Percentiles rank a stretch among this genome's conserved stretches.
These are phyloP conservation scores for Rhadinocentrus ornatus DNA, from an alignment of 2,797 vertebrate species.

Conservation along the genomic window DNA sequence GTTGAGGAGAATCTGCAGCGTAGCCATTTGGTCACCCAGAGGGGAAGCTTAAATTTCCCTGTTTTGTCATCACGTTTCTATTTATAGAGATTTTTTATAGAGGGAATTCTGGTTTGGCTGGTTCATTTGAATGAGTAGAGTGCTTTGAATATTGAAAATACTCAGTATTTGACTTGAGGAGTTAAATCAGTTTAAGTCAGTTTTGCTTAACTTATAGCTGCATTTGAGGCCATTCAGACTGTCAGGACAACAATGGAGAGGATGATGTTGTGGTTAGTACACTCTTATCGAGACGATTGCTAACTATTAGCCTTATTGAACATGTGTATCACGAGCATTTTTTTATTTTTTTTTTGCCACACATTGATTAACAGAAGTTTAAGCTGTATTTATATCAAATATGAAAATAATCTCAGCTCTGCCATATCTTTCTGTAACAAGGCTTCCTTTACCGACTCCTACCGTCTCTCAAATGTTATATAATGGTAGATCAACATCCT, in stretches of 20 bases:
- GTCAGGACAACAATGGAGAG: not conserved
- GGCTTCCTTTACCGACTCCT: no score
- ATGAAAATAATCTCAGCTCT: not conserved
- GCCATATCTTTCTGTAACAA: not conserved
- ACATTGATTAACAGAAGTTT: not conserved
- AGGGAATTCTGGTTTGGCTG: no score
- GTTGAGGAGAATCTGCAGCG: slow-evolving; percentile 38
- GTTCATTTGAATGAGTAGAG: not conserved
- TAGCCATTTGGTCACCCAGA: slow-evolving; percentile 40
- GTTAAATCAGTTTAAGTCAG: not conserved
- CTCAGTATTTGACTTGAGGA: not conserved
- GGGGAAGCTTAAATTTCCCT: slow-evolving; percentile 27
- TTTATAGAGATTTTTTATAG: slow-evolving; percentile 14
- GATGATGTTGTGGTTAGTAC: not conserved
- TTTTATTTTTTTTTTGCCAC: no score
- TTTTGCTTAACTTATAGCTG: not conserved
- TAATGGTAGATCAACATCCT: not conserved
- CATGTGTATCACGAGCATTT: no score
- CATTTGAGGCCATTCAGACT: not conserved
- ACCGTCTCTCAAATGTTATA: not conserved
- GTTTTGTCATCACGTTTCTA: slow-evolving; percentile 31
- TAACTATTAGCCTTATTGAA: slow-evolving; percentile 28
- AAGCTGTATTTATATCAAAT: not conserved
- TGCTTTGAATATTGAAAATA: slow-evolving; percentile 9
- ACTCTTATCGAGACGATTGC: slow-evolving; percentile 12